Evolutionary conservation across 2,888 invertebrate genomes (phyloP).

Genomic region (Heliconius sara): DNA sequence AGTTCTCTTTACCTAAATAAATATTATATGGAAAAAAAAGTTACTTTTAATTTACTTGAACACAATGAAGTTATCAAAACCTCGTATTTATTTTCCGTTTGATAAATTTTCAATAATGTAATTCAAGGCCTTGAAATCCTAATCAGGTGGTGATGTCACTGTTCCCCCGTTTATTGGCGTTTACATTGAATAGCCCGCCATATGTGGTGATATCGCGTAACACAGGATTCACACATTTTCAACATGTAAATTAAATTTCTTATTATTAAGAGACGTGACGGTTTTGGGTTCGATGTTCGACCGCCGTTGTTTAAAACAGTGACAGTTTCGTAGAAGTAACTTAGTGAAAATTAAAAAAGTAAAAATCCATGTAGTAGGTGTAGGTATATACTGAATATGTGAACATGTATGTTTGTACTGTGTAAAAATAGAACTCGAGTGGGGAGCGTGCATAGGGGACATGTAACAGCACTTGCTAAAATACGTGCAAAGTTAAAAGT

Average conservation of each 20-base stretch:
- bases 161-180: constrained; percentile 13
- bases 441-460: constrained; percentile 24
- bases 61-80: constrained; percentile 11
- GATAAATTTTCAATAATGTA: constrained; percentile 25
- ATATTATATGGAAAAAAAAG: not conserved
- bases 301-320: too few relatives aligned
- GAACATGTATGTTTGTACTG: not conserved
- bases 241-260: not conserved
- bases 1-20: too few relatives aligned
- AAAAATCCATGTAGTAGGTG: not conserved
- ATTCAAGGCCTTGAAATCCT: constrained; percentile 25
- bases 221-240: constrained; percentile 1
- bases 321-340: not conserved
- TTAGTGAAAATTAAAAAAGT: not conserved
- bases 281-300: too few relatives aligned
- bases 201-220: constrained; percentile 30
- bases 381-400: not conserved
- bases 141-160: constrained; percentile 35
- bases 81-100: constrained; percentile 19
- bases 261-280: not conserved
- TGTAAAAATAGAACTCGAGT: constrained; percentile 23
- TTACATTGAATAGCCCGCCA: constrained; percentile 16
- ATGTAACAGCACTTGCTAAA: constrained; percentile 16
- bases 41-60: not conserved
- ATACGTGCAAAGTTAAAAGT: constrained; percentile 6